Conservation (phyloP, 2,797 vertebrate species). For the Poecilia picta region DNA sequence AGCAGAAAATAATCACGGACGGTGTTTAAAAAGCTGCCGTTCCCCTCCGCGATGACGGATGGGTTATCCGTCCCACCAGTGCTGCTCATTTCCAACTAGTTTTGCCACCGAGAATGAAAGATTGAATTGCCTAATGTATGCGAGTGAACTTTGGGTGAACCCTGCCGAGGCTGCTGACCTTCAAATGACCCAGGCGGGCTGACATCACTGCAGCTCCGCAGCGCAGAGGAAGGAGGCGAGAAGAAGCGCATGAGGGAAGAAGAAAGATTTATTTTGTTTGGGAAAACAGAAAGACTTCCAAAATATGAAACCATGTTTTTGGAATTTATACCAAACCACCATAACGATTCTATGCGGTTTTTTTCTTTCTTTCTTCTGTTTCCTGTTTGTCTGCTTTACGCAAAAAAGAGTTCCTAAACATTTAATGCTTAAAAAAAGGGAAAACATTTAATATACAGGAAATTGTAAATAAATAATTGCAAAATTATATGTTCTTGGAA, state of each 20-base stretch:
- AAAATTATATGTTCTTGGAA: not conserved
- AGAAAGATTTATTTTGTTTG: not conserved
- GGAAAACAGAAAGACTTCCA: not conserved
- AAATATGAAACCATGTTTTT: not conserved
- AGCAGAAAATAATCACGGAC: constrained; percentile 48
- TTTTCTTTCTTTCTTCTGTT: not conserved
- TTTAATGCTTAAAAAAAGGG: not conserved
- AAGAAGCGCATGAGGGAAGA: constrained; percentile 52
- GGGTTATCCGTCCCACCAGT: constrained; percentile 86
- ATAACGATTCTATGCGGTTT: not conserved
- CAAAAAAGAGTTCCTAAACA: not conserved
- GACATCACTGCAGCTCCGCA: constrained; percentile 88
- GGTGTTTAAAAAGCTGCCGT: constrained; percentile 46
- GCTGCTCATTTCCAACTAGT: constrained; percentile 95
- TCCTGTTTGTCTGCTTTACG: not conserved
- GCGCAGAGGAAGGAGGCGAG: constrained; percentile 64
- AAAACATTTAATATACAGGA: not conserved
- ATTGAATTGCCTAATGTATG: constrained; percentile 99
- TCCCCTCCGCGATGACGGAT: constrained; percentile 83
- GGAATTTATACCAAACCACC: not conserved
- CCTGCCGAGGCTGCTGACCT: constrained; percentile 97
- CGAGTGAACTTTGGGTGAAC: constrained; percentile 99
- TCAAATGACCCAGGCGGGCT: constrained; percentile 98
- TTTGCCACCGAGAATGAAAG: constrained; percentile 93
- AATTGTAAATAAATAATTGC: not conserved